Evolutionary conservation across 2,797 vertebrate genomes (phyloP), one percentile per base, ranked within the genome.

Genomic region (Macropus fuliginosus): DNA sequence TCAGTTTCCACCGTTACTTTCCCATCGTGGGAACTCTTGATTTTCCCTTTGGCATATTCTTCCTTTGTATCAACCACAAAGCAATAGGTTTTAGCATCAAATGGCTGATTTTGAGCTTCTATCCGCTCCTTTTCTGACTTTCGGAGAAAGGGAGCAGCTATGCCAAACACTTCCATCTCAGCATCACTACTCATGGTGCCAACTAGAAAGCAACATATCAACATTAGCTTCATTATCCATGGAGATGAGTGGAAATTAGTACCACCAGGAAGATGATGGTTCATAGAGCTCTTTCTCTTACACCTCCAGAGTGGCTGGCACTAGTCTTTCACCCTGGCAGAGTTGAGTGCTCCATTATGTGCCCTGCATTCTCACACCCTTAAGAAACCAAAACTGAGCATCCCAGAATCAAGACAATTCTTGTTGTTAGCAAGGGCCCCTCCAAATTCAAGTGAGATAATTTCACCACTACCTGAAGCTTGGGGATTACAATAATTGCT

Each of bases 51-150:
- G 94, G 98, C 98, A 10, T 99, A 99, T 94, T 99, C 99, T 46
- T 98, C 97, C 96, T 98, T 99, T 0, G 98, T 96, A 90, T 99
- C 99, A 0, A 98, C 98, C 98, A 99, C 99, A 52, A 98, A 99
- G 96, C 99, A 98, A 28, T 99, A 98, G 1, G 99, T 99, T 94
- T 99, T 99, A 98, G 99, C 99, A 16, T 99, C 99, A 46, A 99
- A 99, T 0, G 98, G 98, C 95, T 97, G 96, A 95, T 99, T 99
- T 97, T 99, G 99, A 14, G 99, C 99, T 55, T 99, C 99, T 0
- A 98, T 99, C 90, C 99, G 98, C 97, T 99, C 99, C 96, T 99
- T 98, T 96, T 99, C 99, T 0, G 99, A 97, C 95, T 99, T 99
- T 66, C 99, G 98, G 56, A 99, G 99, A 98, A 98, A 99, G 0